Percentiles rank a stretch among this genome's conserved stretches.
Evolutionary conservation across 2,797 vertebrate species (phyloP).

Genomic region (Leucoraja ocellata): DNA sequence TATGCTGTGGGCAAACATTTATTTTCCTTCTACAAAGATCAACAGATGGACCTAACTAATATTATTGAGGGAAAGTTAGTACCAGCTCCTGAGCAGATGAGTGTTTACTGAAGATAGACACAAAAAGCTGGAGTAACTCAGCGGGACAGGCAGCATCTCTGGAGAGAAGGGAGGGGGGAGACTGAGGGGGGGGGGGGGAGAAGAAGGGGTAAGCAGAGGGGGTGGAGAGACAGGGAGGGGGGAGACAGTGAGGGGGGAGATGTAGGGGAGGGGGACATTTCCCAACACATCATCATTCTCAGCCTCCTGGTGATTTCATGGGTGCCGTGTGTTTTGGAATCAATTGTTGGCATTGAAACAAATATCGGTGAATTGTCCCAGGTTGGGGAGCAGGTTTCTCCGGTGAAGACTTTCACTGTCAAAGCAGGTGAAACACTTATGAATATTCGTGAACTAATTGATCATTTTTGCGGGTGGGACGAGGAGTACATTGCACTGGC

Average conservation of each 20-base stretch:
- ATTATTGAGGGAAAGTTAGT: background rate
- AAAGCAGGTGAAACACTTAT: constrained; percentile 17
- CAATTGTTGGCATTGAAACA: constrained; percentile 19
- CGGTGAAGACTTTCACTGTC: constrained; percentile 7
- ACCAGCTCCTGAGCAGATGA: background rate
- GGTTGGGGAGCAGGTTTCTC: background rate
- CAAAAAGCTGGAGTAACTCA: too few relatives aligned
- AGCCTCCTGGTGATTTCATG: background rate
- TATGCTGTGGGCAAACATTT: background rate
- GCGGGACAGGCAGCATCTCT: too few relatives aligned
- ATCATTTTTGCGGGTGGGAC: background rate
- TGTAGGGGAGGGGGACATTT: too few relatives aligned
- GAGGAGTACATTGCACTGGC: background rate
- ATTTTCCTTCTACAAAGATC: background rate
- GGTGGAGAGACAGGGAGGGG: too few relatives aligned
- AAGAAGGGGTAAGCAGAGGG: too few relatives aligned
- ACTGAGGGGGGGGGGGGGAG: too few relatives aligned
- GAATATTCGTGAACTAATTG: constrained; percentile 5
- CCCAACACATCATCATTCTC: too few relatives aligned
- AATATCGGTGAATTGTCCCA: constrained; percentile 28
- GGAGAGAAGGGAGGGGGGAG: too few relatives aligned
- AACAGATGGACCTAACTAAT: background rate
- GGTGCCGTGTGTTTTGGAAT: background rate
- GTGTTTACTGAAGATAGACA: background rate
- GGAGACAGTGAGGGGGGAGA: too few relatives aligned